phyloP scores from a whole-genome alignment of 2,113 vertebrate species.

The Heterotis niloticus region DNA sequence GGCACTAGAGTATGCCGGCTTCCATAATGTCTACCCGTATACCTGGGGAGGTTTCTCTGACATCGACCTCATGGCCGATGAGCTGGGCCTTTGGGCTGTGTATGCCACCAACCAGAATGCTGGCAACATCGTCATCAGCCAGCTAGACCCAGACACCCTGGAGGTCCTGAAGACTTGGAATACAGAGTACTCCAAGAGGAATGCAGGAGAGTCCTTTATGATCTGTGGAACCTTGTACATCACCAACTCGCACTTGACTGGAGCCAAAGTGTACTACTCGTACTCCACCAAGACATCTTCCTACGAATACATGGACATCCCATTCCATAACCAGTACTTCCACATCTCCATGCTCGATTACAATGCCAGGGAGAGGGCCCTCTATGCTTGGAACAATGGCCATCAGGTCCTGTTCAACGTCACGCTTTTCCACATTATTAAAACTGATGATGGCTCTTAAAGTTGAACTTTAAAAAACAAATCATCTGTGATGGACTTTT shows the following conservation, averaged over 20 bases:
- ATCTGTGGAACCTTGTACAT: slow-evolving; percentile 96
- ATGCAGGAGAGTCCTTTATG: slow-evolving; percentile 97
- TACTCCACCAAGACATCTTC: slow-evolving; percentile 94
- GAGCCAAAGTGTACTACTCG: slow-evolving; percentile 96
- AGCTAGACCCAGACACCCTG: slow-evolving; percentile 83
- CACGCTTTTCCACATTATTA: slow-evolving; percentile 95
- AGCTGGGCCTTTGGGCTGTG: slow-evolving; percentile 92
- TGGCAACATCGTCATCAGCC: slow-evolving; percentile 93
- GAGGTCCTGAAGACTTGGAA: slow-evolving; percentile 91
- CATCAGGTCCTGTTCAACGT: slow-evolving; percentile 98
- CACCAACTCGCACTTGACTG: slow-evolving; percentile 94
- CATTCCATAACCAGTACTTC: slow-evolving; percentile 98
- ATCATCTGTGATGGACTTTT: slow-evolving; percentile 39
- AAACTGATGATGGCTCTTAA: slow-evolving; percentile 91
- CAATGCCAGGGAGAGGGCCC: slow-evolving; percentile 88
- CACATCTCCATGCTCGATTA: slow-evolving; percentile 99
- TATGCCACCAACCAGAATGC: slow-evolving; percentile 98
- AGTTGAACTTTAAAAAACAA: slow-evolving; percentile 40
- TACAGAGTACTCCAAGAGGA: slow-evolving; percentile 95
- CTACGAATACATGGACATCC: slow-evolving; percentile 95
- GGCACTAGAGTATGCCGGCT: slow-evolving; percentile 90
- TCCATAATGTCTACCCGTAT: slow-evolving; percentile 96
- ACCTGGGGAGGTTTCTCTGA: slow-evolving; percentile 97
- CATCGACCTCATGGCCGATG: slow-evolving; percentile 96
- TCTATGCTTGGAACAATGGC: slow-evolving; percentile 98